A percentile compares a stretch with the other conserved stretches of the same genome.
phyloP scores from a whole-genome alignment of 2,888 invertebrate genomes.

The Xylocampa areola region DNA sequence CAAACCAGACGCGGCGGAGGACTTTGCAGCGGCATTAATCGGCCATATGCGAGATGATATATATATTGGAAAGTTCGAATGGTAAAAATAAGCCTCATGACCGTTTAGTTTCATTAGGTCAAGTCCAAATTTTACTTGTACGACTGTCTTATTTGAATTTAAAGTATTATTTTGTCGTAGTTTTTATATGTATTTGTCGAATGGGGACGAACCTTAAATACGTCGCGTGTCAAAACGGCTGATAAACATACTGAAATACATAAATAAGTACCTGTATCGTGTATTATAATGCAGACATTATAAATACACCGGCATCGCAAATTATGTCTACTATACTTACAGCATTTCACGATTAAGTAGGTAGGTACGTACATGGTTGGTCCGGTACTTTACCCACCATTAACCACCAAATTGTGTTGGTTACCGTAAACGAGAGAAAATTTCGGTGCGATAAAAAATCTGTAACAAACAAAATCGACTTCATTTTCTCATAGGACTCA shows the following conservation, averaged over 20 bases:
- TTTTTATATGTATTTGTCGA: slow-evolving; percentile 18
- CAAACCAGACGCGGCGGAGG: too few species aligned
- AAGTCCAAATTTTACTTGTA: too few species aligned
- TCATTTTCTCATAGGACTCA: too few species aligned
- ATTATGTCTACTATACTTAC: slow-evolving; percentile 25
- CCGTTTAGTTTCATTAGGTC: too few species aligned
- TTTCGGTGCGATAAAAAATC: too few species aligned
- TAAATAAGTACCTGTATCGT: slow-evolving; percentile 27
- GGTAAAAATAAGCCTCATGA: too few species aligned
- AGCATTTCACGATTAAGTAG: slow-evolving; percentile 20
- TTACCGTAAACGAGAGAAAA: too few species aligned
- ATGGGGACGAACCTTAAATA: slow-evolving; percentile 29
- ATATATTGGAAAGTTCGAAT: too few species aligned
- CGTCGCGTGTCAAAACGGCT: slow-evolving; percentile 37
- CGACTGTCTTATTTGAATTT: slow-evolving; percentile 12
- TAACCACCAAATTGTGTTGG: too few species aligned
- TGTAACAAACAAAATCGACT: too few species aligned
- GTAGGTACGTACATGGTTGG: background rate
- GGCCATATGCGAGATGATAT: too few species aligned
- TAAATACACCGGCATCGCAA: slow-evolving; percentile 29
- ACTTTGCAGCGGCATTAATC: too few species aligned
- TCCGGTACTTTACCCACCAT: slow-evolving; percentile 3
- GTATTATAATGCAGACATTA: slow-evolving; percentile 36
- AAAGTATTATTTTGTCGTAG: slow-evolving; percentile 7
- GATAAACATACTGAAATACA: slow-evolving; percentile 37